Evolutionary conservation across 2,797 vertebrate species (phyloP).

Genomic region (Lepus townsendii): DNA sequence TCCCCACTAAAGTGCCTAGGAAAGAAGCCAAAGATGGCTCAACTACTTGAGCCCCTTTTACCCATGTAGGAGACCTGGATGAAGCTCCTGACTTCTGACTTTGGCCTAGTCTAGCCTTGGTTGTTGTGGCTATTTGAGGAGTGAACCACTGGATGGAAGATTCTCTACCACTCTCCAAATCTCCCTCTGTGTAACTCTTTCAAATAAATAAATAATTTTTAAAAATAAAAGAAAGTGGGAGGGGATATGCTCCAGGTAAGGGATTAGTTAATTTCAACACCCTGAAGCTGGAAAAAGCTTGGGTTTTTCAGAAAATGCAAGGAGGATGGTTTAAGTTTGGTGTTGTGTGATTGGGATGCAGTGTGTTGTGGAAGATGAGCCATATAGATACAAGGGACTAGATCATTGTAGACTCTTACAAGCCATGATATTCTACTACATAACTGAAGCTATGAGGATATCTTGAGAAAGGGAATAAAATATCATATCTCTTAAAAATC

Average conservation of each 20-base stretch:
- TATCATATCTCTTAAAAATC: neutral
- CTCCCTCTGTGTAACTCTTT: too few relatives aligned
- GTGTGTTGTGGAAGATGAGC: neutral
- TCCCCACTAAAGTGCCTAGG: too few relatives aligned
- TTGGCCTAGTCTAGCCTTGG: too few relatives aligned
- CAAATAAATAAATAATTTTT: too few relatives aligned
- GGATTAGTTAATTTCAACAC: neutral
- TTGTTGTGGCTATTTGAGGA: too few relatives aligned
- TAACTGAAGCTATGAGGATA: neutral
- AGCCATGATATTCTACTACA: neutral
- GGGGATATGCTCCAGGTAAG: neutral
- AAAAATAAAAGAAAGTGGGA: too few relatives aligned
- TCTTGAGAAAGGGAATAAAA: neutral
- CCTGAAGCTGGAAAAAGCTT: neutral
- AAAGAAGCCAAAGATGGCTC: too few relatives aligned
- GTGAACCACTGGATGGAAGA: too few relatives aligned
- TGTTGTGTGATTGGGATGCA: neutral
- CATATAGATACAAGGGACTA: neutral
- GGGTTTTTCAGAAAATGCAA: neutral
- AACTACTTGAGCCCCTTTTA: too few relatives aligned
- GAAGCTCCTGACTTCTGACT: too few relatives aligned
- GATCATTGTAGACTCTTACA: neutral
- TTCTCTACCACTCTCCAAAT: too few relatives aligned
- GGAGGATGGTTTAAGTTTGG: neutral
- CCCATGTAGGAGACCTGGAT: too few relatives aligned